Percentiles rank a stretch among this genome's conserved stretches.
These are phyloP conservation scores for Riptortus pedestris DNA, from an alignment of 1,140 invertebrate species.

Conservation along the genomic window DNA sequence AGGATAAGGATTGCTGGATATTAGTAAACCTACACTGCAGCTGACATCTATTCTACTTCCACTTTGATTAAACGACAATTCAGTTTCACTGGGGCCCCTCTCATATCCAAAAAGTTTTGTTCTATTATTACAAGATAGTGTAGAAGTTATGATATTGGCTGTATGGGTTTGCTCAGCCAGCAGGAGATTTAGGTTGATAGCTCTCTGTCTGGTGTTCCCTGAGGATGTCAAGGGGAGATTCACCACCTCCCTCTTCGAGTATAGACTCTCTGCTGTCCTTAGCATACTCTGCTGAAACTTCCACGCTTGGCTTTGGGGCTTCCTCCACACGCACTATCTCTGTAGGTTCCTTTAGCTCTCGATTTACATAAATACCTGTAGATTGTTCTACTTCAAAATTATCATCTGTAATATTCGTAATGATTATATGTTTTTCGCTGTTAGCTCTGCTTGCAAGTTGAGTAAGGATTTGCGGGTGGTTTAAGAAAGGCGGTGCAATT, in stretches of 20 bases:
- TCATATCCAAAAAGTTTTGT: too few relatives aligned
- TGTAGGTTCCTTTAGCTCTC: neutral
- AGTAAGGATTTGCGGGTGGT: neutral
- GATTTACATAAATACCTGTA: neutral
- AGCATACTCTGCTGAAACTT: neutral
- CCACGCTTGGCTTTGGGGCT: neutral
- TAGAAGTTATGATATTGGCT: neutral
- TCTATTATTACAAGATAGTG: too few relatives aligned
- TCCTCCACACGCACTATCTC: neutral
- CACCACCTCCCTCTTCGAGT: neutral
- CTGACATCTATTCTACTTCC: too few relatives aligned
- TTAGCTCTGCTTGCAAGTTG: neutral
- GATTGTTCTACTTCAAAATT: neutral
- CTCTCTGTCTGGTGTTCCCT: neutral
- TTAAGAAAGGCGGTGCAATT: neutral
- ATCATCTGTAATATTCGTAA: constrained; percentile 1
- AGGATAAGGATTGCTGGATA: too few relatives aligned
- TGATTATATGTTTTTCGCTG: neutral
- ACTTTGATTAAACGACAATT: too few relatives aligned
- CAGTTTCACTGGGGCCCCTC: too few relatives aligned
- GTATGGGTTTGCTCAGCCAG: neutral
- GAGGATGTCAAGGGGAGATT: neutral
- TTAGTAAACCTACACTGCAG: too few relatives aligned
- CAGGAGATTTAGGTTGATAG: neutral
- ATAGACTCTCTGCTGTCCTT: neutral